phyloP scores from a whole-genome alignment of 2,113 vertebrate genomes.

The Typhlomys cinereus region DNA sequence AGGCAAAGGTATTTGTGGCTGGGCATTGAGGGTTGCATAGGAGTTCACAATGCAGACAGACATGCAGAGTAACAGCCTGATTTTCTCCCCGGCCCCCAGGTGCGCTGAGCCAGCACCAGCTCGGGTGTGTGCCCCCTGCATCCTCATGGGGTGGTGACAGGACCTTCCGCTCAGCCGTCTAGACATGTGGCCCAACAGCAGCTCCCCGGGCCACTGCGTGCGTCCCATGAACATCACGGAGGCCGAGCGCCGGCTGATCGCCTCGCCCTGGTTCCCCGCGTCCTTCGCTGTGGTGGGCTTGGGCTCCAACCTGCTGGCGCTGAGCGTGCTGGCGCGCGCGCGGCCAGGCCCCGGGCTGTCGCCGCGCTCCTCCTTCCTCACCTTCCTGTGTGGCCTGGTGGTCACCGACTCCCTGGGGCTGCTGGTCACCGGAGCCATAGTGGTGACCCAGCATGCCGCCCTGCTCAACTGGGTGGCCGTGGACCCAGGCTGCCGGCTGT shows the following conservation, averaged over 20 bases:
- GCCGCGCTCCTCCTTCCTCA: slow-evolving; percentile 92
- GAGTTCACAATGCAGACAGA: neutral
- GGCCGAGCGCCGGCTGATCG: slow-evolving; percentile 52
- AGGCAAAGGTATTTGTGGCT: neutral
- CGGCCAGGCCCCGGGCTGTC: slow-evolving; percentile 78
- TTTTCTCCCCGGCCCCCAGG: neutral
- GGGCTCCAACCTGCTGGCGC: slow-evolving; percentile 93
- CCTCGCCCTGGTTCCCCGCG: slow-evolving; percentile 88
- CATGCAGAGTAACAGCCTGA: neutral
- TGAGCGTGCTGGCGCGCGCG: slow-evolving; percentile 89
- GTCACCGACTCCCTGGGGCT: slow-evolving; percentile 96
- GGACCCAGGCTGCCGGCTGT: slow-evolving; percentile 92
- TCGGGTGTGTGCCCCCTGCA: accelerated
- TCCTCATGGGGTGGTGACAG: slow-evolving; percentile 35
- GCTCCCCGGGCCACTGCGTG: slow-evolving; percentile 67
- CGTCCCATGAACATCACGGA: slow-evolving; percentile 4
- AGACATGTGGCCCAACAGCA: slow-evolving; percentile 63
- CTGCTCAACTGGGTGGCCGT: slow-evolving; percentile 86
- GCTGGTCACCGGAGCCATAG: slow-evolving; percentile 90
- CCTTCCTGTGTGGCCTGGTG: slow-evolving; percentile 93
- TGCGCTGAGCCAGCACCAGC: neutral
- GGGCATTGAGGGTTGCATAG: neutral
- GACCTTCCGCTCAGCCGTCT: accelerated
- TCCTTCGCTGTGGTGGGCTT: slow-evolving; percentile 90
- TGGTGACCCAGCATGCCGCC: slow-evolving; percentile 89